Evolutionary conservation across 2,888 invertebrate genomes (phyloP).

Genomic region (Lepidocyrtinus sp.): DNA sequence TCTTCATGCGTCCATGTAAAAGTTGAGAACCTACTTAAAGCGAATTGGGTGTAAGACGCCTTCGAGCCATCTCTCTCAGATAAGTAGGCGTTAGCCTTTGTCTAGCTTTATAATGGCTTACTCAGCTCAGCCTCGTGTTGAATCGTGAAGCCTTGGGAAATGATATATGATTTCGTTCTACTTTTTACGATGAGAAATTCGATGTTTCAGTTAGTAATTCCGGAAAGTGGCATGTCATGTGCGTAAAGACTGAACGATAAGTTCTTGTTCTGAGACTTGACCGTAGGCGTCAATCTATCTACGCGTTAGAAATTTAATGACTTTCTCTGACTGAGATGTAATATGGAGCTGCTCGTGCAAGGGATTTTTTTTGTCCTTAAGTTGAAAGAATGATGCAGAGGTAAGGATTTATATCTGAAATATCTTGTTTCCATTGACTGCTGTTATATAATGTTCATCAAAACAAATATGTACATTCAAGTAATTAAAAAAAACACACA

Average conservation of each 20-base stretch:
- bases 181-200: background rate
- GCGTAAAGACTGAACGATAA: background rate
- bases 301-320: background rate
- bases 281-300: background rate
- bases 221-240: background rate
- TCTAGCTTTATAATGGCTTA: background rate
- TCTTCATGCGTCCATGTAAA: background rate
- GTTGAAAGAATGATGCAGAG: too few relatives aligned
- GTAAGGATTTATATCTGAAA: too few relatives aligned
- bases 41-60: background rate
- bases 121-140: too few relatives aligned
- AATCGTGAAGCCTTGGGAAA: slow-evolving; percentile 19
- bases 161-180: slow-evolving; percentile 18
- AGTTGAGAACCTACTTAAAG: background rate
- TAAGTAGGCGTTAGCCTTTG: slow-evolving; percentile 22
- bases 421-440: too few relatives aligned
- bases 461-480: too few relatives aligned
- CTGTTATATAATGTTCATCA: too few relatives aligned
- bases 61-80: background rate
- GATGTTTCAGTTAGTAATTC: slow-evolving; percentile 22
- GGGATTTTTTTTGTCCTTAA: too few relatives aligned
- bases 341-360: too few relatives aligned
- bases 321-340: too few relatives aligned
- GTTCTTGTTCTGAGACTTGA: background rate
- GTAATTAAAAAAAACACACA: too few relatives aligned